These are phyloP conservation scores for Lethenteron reissneri DNA, from an alignment of 2,113 vertebrate genomes.

Conservation along the genomic window DNA sequence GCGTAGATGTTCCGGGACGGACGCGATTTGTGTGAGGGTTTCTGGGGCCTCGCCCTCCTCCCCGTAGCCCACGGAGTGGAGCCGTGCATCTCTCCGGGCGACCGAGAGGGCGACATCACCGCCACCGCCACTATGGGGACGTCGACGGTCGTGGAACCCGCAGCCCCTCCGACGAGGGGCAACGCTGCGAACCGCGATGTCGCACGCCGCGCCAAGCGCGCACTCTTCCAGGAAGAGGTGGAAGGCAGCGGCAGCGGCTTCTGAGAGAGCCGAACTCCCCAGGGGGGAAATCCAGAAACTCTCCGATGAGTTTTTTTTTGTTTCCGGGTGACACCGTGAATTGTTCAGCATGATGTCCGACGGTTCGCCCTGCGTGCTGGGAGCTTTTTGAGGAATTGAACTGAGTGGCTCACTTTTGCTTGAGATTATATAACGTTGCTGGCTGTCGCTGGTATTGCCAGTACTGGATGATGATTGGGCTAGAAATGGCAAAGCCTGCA, in stretches of 20 bases:
- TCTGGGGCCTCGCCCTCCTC: constrained; percentile 29
- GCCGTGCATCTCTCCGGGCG: constrained; percentile 21
- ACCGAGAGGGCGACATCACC: constrained; percentile 26
- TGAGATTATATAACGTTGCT: no score
- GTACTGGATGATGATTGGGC: no score
- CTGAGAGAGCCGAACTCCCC: constrained; percentile 13
- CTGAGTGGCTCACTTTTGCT: no score
- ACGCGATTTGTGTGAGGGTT: constrained; percentile 32
- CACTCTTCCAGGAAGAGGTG: constrained; percentile 23
- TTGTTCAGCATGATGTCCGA: no score
- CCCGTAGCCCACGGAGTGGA: constrained; percentile 21
- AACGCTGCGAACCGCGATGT: constrained; percentile 15
- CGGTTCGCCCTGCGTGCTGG: no score
- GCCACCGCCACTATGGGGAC: constrained; percentile 25
- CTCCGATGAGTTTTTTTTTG: background rate
- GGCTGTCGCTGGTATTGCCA: no score
- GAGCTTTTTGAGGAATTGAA: no score
- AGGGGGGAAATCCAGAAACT: background rate
- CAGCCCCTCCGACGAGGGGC: constrained; percentile 13
- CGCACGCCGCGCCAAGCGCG: constrained; percentile 20
- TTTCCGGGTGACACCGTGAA: no score
- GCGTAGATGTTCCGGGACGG: constrained; percentile 36
- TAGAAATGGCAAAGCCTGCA: no score
- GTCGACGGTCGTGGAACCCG: constrained; percentile 17
- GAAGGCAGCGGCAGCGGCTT: constrained; percentile 42